Evolutionary conservation across 2,113 vertebrate species (phyloP).

Genomic region (Myrmophylax atrothorax): DNA sequence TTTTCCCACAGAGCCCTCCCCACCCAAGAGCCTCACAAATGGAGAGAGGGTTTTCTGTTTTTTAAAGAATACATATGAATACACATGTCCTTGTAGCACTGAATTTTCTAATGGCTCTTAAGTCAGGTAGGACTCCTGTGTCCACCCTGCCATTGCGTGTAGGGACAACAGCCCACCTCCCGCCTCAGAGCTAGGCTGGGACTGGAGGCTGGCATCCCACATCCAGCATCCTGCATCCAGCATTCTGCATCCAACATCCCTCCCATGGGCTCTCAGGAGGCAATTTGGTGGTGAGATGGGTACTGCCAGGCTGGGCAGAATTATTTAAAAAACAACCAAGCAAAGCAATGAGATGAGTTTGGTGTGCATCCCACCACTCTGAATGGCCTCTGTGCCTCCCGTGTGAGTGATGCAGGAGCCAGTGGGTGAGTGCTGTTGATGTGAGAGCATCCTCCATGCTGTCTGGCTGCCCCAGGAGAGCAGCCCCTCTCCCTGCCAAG

Average conservation of each 20-base stretch:
- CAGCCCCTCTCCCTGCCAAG: neutral
- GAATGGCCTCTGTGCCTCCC: accelerated
- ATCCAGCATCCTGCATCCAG: neutral
- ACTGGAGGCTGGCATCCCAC: neutral
- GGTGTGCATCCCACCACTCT: accelerated
- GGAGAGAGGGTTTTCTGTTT: neutral
- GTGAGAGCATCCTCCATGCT: accelerated
- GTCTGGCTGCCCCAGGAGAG: accelerated
- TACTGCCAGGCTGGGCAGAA: neutral
- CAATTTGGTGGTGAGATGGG: neutral
- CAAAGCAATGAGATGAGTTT: neutral
- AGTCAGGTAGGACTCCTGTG: neutral
- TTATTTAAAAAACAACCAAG: neutral
- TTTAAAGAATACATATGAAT: neutral
- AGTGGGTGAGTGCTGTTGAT: neutral
- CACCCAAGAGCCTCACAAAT: neutral
- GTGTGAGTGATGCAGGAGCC: neutral
- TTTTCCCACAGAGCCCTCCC: neutral
- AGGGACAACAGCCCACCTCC: neutral
- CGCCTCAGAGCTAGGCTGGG: neutral
- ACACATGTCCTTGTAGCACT: neutral
- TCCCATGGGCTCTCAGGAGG: neutral
- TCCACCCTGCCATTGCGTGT: accelerated
- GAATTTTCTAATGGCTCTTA: neutral
- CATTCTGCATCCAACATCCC: neutral